Conservation (phyloP, 2,113 vertebrate species). For the Arizona elegans region DNA sequence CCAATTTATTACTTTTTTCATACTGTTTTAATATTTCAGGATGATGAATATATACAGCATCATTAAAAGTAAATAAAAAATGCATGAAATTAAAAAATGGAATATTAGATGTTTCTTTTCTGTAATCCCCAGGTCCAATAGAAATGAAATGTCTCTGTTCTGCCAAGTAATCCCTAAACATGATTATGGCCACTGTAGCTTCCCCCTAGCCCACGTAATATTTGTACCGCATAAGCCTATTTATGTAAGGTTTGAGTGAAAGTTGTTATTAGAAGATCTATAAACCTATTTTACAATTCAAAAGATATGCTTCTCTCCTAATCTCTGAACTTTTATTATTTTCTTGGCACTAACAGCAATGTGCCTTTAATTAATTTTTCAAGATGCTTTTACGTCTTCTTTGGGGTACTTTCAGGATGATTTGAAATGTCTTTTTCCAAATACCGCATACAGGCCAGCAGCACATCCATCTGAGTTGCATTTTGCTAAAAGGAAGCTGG, state of each 20-base stretch:
- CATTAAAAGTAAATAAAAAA: slow-evolving; percentile 87
- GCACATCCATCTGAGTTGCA: slow-evolving; percentile 50
- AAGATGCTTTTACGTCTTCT: slow-evolving; percentile 58
- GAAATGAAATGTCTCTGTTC: slow-evolving; percentile 79
- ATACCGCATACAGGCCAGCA: slow-evolving; percentile 49
- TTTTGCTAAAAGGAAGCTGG: slow-evolving; percentile 30
- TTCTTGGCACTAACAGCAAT: slow-evolving; percentile 58
- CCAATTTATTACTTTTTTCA: slow-evolving; percentile 86
- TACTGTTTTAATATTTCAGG: slow-evolving; percentile 86
- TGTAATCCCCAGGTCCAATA: slow-evolving; percentile 78
- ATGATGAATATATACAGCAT: slow-evolving; percentile 88
- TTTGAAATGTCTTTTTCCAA: slow-evolving; percentile 63
- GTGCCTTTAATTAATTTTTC: slow-evolving; percentile 70
- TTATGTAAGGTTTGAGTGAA: slow-evolving; percentile 79
- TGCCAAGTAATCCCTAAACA: slow-evolving; percentile 84
- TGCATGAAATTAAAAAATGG: slow-evolving; percentile 84
- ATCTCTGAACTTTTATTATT: slow-evolving; percentile 73
- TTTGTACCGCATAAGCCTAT: slow-evolving; percentile 83
- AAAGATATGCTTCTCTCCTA: slow-evolving; percentile 71
- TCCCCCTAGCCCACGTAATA: slow-evolving; percentile 73
- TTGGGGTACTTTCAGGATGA: slow-evolving; percentile 45
- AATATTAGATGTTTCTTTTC: slow-evolving; percentile 83
- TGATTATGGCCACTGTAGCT: slow-evolving; percentile 84
- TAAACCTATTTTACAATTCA: slow-evolving; percentile 78
- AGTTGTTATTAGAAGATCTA: slow-evolving; percentile 79